phyloP scores from a whole-genome alignment of 1,140 invertebrate species.

The Drosophila navojoa region DNA sequence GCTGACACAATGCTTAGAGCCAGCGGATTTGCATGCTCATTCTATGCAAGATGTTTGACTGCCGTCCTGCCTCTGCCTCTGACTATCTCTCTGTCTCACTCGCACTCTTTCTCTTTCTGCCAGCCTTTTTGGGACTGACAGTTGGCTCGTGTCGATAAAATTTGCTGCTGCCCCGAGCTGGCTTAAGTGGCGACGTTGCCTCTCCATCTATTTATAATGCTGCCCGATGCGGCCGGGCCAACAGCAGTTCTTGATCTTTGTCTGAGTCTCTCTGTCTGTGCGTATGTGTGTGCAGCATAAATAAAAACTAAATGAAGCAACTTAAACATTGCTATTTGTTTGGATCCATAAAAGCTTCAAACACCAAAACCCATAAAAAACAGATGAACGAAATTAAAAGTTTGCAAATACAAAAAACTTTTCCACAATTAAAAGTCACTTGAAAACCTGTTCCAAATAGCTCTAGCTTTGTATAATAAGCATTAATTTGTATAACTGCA shows the following conservation, averaged over 20 bases:
- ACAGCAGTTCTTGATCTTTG: conserved; percentile 41
- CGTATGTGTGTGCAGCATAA: conserved; percentile 21
- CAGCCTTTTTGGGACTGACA: conserved; percentile 56
- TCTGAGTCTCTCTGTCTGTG: conserved; percentile 28
- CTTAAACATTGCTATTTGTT: conserved; percentile 10
- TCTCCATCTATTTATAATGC: conserved; percentile 68
- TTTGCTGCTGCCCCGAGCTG: conserved; percentile 59
- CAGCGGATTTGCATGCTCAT: conserved; percentile 58
- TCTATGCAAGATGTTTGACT: conserved; percentile 15
- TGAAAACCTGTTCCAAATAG: neutral
- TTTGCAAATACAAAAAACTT: conserved; percentile 3
- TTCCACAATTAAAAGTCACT: neutral
- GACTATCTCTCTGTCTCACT: neutral
- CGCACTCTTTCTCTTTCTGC: neutral
- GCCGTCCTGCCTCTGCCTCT: neutral
- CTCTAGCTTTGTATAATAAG: no score
- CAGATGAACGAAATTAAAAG: conserved; percentile 26
- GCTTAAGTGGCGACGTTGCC: conserved; percentile 74
- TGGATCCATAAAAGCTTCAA: conserved; percentile 31
- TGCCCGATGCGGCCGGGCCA: conserved; percentile 43
- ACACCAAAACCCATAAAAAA: conserved; percentile 22
- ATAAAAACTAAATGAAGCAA: conserved; percentile 40
- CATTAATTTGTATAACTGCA: no score
- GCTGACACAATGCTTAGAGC: conserved; percentile 80
- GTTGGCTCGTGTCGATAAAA: conserved; percentile 82